Evolutionary conservation across 2,797 vertebrate species (phyloP).

Genomic region (Amphiprion clarkii): DNA sequence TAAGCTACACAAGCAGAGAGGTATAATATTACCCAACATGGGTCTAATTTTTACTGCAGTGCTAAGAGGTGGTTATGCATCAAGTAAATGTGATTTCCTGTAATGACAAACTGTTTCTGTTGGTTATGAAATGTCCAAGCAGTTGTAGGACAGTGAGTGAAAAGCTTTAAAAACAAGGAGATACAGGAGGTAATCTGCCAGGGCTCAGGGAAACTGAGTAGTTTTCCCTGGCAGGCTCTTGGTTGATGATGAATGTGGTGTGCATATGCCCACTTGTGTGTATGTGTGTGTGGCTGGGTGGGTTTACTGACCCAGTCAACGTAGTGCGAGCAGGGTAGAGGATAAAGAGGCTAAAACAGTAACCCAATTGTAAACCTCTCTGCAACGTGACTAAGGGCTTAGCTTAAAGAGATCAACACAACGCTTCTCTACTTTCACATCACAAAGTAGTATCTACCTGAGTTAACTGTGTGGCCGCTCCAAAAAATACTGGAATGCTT

Average conservation of each 20-base stretch:
- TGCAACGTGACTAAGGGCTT: constrained; percentile 22
- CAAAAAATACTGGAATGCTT: background rate
- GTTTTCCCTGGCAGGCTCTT: constrained; percentile 31
- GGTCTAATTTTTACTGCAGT: background rate
- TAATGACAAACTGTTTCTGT: background rate
- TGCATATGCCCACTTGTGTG: background rate
- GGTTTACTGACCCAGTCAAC: constrained; percentile 29
- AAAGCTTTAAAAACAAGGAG: constrained; percentile 33
- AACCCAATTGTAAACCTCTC: constrained; percentile 45
- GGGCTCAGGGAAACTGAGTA: constrained; percentile 20
- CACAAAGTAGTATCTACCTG: background rate
- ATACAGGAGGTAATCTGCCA: constrained; percentile 41
- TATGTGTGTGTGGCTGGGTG: constrained; percentile 7
- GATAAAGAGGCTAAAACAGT: constrained; percentile 33
- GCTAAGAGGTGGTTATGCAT: constrained; percentile 12
- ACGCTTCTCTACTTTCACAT: constrained; percentile 11
- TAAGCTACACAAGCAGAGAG: constrained; percentile 10
- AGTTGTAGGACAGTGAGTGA: constrained; percentile 1
- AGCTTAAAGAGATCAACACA: constrained; percentile 10
- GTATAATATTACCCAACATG: background rate
- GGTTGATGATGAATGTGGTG: constrained; percentile 46
- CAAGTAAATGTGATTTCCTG: constrained; percentile 11
- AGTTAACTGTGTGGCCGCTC: background rate
- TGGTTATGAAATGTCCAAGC: constrained; percentile 11
- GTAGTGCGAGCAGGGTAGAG: constrained; percentile 26